A percentile compares a stretch with the other conserved stretches of the same genome.
Evolutionary conservation across 2,888 invertebrate species (phyloP).

Genomic region (Caenorhabditis imperialis): DNA sequence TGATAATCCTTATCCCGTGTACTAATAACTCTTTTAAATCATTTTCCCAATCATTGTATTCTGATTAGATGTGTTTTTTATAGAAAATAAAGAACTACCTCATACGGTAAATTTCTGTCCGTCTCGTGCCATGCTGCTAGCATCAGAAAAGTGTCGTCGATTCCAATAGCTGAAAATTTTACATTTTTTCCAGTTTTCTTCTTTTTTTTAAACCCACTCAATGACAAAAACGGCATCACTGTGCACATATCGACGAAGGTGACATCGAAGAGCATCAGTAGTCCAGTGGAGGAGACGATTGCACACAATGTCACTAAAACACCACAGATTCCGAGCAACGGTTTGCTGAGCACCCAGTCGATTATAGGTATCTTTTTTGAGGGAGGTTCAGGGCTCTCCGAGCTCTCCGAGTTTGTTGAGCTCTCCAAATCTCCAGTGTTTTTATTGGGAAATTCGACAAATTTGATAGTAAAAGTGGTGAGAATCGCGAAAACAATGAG

Average conservation of each 20-base stretch:
- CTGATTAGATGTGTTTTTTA: not conserved
- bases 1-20: too few species aligned
- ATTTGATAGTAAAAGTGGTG: slow-evolving; percentile 69
- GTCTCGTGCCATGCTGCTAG: slow-evolving; percentile 93
- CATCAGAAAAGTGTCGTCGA: slow-evolving; percentile 96
- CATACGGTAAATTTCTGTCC: slow-evolving; percentile 82
- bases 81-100: slow-evolving; percentile 28
- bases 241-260: slow-evolving; percentile 94
- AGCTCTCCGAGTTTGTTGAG: too few species aligned
- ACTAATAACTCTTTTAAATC: too few species aligned
- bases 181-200: not conserved
- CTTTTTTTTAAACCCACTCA: slow-evolving; percentile 84
- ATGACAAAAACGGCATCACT: slow-evolving; percentile 94
- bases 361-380: slow-evolving; percentile 83
- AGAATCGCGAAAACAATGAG: slow-evolving; percentile 71
- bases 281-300: slow-evolving; percentile 89
- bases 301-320: slow-evolving; percentile 82
- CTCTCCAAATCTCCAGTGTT: too few species aligned
- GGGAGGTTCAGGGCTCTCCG: too few species aligned
- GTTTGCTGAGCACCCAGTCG: slow-evolving; percentile 90
- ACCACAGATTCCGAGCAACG: slow-evolving; percentile 79
- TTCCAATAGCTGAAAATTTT: slow-evolving; percentile 87
- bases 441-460: slow-evolving; percentile 44
- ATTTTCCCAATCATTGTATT: slow-evolving; percentile 6
- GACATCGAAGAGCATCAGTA: slow-evolving; percentile 90